Conservation (phyloP, 2,797 vertebrate species). For the Lycodopsis pacificus region DNA sequence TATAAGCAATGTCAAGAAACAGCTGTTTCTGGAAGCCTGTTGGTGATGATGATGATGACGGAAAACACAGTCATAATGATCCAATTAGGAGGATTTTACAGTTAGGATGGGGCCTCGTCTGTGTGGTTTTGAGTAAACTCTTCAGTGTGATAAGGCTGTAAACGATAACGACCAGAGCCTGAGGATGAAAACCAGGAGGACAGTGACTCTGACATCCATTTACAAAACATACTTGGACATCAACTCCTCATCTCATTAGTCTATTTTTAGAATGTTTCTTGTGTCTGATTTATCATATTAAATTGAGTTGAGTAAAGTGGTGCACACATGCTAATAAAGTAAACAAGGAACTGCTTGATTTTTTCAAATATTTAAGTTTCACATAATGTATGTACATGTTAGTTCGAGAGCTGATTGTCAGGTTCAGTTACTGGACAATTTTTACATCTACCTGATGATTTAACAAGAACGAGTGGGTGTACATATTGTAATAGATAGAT, state of each 20-base stretch:
- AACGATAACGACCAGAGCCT: conserved; percentile 60
- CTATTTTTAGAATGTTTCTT: conserved; percentile 40
- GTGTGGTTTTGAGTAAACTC: conserved; percentile 56
- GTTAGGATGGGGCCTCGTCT: conserved; percentile 13
- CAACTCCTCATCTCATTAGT: conserved; percentile 21
- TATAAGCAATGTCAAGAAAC: neutral
- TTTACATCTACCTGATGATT: neutral
- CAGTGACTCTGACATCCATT: conserved; percentile 64
- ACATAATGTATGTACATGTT: neutral
- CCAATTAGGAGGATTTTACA: conserved; percentile 51
- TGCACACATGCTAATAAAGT: neutral
- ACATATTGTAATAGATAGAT: neutral
- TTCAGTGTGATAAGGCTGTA: conserved; percentile 55
- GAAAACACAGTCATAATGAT: conserved; percentile 39
- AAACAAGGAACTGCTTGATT: neutral
- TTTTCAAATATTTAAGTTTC: conserved; percentile 15
- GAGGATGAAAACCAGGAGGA: conserved; percentile 67
- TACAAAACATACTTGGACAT: conserved; percentile 32
- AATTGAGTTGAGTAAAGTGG: neutral
- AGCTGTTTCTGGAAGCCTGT: neutral
- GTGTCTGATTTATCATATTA: conserved; percentile 2
- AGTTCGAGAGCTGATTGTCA: neutral
- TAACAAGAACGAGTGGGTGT: neutral
- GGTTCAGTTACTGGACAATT: neutral
- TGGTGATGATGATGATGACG: conserved; percentile 5